Percentiles rank a stretch among this genome's conserved stretches.
Evolutionary conservation across 2,797 vertebrate species (phyloP).

Genomic region (Okamejei kenojei): DNA sequence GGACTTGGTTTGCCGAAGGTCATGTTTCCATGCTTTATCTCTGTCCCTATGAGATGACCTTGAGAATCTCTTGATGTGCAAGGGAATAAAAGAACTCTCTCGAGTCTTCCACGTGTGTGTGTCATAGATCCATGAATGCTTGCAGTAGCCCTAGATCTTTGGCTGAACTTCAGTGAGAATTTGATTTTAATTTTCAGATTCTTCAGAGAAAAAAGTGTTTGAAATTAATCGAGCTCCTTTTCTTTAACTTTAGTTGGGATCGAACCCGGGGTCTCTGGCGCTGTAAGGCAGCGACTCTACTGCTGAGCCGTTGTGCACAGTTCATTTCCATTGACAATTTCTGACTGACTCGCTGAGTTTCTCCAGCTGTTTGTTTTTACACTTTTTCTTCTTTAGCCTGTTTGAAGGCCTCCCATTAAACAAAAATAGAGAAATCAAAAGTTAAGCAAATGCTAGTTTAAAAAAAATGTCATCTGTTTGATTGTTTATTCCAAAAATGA

Average conservation of each 20-base stretch:
- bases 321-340: too few species aligned
- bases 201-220: not conserved
- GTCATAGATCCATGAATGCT: not conserved
- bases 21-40: too few species aligned
- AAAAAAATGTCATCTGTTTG: not conserved
- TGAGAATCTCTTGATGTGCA: not conserved
- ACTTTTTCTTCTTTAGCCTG: too few species aligned
- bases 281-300: too few species aligned
- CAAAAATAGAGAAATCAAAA: too few species aligned
- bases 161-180: not conserved
- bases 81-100: not conserved
- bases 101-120: not conserved
- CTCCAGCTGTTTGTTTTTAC: too few species aligned
- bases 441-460: not conserved
- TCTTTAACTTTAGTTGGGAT: not conserved
- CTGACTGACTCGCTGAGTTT: too few species aligned
- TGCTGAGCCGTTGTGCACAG: too few species aligned
- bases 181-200: not conserved
- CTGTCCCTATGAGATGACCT: too few species aligned
- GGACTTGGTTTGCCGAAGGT: too few species aligned
- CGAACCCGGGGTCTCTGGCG: too few species aligned
- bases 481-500: conserved; percentile 21
- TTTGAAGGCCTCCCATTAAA: too few species aligned
- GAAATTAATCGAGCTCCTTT: not conserved
- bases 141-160: not conserved